phyloP scores from a whole-genome alignment of 2,888 invertebrate genomes.

The Asteroscopus sphinx region DNA sequence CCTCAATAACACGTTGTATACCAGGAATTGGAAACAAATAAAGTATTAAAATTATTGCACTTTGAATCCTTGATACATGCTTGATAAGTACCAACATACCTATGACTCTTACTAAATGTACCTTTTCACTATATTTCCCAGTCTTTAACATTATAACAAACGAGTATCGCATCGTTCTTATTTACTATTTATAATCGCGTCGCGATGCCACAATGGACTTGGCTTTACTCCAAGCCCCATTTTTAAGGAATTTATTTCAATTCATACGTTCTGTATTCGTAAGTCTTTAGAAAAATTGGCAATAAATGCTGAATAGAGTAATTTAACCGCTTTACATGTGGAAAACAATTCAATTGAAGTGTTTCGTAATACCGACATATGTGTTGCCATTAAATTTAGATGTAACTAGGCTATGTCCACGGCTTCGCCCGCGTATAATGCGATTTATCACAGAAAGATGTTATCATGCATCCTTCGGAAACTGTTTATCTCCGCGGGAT shows the following conservation, averaged over 20 bases:
- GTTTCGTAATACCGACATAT: neutral
- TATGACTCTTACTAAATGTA: no score
- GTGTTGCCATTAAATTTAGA: neutral
- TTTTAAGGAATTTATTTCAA: slow-evolving; percentile 63
- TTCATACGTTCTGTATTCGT: slow-evolving; percentile 52
- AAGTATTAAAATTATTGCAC: no score
- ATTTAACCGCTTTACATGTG: slow-evolving; percentile 6
- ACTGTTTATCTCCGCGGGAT: no score
- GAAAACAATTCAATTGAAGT: slow-evolving; percentile 1
- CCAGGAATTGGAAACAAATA: no score
- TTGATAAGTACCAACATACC: no score
- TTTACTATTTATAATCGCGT: slow-evolving; percentile 63
- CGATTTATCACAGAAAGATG: no score
- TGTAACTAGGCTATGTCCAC: no score
- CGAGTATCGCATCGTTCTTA: slow-evolving; percentile 42
- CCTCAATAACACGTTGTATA: no score
- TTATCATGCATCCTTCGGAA: no score
- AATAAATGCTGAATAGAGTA: slow-evolving; percentile 16
- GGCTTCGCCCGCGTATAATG: no score
- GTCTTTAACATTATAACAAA: slow-evolving; percentile 40
- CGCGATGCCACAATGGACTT: slow-evolving; percentile 56
- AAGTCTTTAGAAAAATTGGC: slow-evolving; percentile 44
- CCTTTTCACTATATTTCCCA: slow-evolving; percentile 8
- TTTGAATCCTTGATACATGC: no score
- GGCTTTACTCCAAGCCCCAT: slow-evolving; percentile 62